Evolutionary conservation across 2,888 invertebrate species (phyloP), one percentile per base, ranked within the genome.

Genomic region (Andricus quercusramuli): DNA sequence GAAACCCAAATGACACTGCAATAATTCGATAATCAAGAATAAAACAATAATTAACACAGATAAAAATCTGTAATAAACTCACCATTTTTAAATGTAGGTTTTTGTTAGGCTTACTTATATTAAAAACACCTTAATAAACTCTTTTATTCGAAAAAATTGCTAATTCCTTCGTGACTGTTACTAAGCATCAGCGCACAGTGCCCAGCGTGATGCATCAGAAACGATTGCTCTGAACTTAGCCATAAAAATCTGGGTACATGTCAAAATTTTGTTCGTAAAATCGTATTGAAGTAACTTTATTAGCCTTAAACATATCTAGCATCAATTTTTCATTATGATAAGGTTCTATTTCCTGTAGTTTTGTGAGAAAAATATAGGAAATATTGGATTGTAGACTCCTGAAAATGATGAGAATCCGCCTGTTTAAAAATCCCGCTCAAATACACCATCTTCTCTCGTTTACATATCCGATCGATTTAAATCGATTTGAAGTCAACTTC

Each of bases 131-230:
- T 15, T 47, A 64, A 82, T 17, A 62, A 81, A 44, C 44, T 62
- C 44, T 64, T 70, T 44, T 67, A 59, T 32, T 64, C 67, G n/a
- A 82, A 81, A 79, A 79, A 81, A 13, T 47, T 47, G 47, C 17
- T 1, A 47, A 47, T 47, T 47, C 6, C 17, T 47, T 47, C 47
- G 17, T 47, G 47, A 47, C 82, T 81, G 83, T 85, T 78, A 79
- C 68, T 47, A 47, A 47, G 17, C 17, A 47, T 47, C 47, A 17
- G 47, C 17, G 17, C 17, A 47, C 47, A 47, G 47, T 17, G 17
- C 44, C 17, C 17, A 47, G 82, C 82, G 83, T 83, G 83, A 84
- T 84, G 79, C 82, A 84, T 84, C 81, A 83, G 84, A 82, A 86
- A 81, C 81, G 78, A 76, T 78, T 22, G 41, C 77, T 74, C 65